These are phyloP conservation scores for Beris morrisii DNA, from an alignment of 2,888 invertebrate genomes.

Conservation along the genomic window DNA sequence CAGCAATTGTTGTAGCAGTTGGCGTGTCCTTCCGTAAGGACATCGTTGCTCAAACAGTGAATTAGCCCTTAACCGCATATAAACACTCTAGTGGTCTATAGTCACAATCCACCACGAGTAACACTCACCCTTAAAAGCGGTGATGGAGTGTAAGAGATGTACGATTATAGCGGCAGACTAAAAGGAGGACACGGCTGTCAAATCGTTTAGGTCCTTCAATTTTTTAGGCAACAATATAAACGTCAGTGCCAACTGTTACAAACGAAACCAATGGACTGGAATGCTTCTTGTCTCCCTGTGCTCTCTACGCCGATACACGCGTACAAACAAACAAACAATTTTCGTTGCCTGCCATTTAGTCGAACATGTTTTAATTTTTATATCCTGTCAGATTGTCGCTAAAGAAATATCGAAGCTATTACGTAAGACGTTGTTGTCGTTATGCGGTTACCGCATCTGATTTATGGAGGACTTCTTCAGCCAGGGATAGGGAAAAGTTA, in stretches of 20 bases:
- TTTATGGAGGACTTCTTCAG: constrained; percentile 22
- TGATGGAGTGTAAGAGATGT: constrained; percentile 17
- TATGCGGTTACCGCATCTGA: constrained; percentile 26
- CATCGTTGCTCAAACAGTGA: constrained; percentile 4
- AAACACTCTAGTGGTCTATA: not conserved
- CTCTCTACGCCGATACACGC: not conserved
- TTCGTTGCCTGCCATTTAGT: constrained; percentile 29
- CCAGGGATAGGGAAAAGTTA: constrained; percentile 17
- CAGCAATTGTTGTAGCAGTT: constrained; percentile 20
- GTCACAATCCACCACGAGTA: not conserved
- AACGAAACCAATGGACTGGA: constrained; percentile 58
- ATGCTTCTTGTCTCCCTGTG: constrained; percentile 44
- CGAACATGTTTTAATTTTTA: constrained; percentile 33
- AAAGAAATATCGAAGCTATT: constrained; percentile 28
- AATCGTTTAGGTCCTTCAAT: constrained; percentile 36
- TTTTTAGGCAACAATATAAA: constrained; percentile 43
- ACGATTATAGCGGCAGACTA: constrained; percentile 10
- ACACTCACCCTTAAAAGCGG: constrained; percentile 21
- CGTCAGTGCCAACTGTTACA: constrained; percentile 58
- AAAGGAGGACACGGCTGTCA: constrained; percentile 38
- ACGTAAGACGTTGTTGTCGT: constrained; percentile 22
- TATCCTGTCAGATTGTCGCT: constrained; percentile 26
- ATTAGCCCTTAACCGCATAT: constrained; percentile 15
- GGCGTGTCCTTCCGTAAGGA: constrained; percentile 8
- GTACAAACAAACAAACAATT: constrained; percentile 28